Evolutionary conservation across 2,113 vertebrate genomes (phyloP).

Genomic region (Chloroceryle aenea): DNA sequence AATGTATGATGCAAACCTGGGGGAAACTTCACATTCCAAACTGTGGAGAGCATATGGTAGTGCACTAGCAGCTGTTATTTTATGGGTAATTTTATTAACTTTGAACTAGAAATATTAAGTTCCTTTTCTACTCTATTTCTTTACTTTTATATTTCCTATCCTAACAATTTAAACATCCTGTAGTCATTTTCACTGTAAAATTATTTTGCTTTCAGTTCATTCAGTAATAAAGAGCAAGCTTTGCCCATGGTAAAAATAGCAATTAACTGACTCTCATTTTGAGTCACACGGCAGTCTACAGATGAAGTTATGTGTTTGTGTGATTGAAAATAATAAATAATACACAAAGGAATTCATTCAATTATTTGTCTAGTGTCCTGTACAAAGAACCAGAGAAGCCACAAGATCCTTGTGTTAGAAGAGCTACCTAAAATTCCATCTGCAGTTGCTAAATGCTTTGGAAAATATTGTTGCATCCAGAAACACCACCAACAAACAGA

Average conservation of each 20-base stretch:
- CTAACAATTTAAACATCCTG: background rate
- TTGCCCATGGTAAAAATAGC: background rate
- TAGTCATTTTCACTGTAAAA: background rate
- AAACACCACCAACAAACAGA: background rate
- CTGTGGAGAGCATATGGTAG: background rate
- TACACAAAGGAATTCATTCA: conserved; percentile 37
- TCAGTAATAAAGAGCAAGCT: background rate
- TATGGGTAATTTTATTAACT: background rate
- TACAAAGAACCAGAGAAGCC: conserved; percentile 27
- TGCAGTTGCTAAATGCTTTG: background rate
- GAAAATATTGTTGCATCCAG: background rate
- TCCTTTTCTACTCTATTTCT: background rate
- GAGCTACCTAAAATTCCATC: conserved; percentile 32
- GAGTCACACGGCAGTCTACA: background rate
- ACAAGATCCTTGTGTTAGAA: conserved; percentile 1
- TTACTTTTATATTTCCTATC: background rate
- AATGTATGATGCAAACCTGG: background rate
- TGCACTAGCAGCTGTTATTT: background rate
- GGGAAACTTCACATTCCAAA: background rate
- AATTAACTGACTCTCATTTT: conserved; percentile 54
- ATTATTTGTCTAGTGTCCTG: conserved; percentile 38
- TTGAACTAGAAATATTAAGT: background rate
- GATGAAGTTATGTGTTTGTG: conserved; percentile 30
- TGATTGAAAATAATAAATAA: conserved; percentile 40
- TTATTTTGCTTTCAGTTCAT: conserved; percentile 34